Evolutionary conservation across 2,888 invertebrate genomes (phyloP), one percentile per base, ranked within the genome.

Genomic region (Dolichopus griseipennis): DNA sequence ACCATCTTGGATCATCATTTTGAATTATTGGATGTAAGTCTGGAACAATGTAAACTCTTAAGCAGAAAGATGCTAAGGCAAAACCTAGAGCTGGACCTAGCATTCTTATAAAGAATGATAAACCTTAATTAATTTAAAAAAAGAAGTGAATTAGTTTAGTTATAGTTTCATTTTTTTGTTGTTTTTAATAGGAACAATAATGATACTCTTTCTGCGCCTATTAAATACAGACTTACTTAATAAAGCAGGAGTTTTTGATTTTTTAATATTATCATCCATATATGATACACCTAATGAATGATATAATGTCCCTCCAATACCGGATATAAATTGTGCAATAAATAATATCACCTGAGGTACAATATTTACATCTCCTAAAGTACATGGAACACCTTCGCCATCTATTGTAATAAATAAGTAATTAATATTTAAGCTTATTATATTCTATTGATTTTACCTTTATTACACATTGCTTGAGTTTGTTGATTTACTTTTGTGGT

Each of bases 241-340:
- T 62, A 89, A 79, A 2, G 86, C 86, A 18, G 90, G 89, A 1
- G 89, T 88, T 75, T 88, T 88, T 5, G 88, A 87, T 75, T 87
- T 88, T 74, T 88, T 87, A n/a, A 88, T 87, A 74, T 90, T 90
- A 75, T 90, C 90, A 75, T 90, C 90, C 87, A 90, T 87, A 75
- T 90, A 90, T 1, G 89, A 85, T 0, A 88, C 85, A 4, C 90
- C 90, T 18, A 90, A 81, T 0, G 88, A 88, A 74, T 87, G 88
- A 75, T 87, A 89, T 0, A 90, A 79, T 1, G 88, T 86, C 43
- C 88, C 88, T 27, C 90, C 90, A 63, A 90, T 85, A 1, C 90
- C 90, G 2, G 88, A 88, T 64, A 90, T 85, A 68, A 90, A 84
- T 76, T 90, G 89, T 0, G 90, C 90, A 8, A 85, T 75, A 74